Conservation (phyloP, 2,113 vertebrate species). For the Hypanus sabinus region DNA sequence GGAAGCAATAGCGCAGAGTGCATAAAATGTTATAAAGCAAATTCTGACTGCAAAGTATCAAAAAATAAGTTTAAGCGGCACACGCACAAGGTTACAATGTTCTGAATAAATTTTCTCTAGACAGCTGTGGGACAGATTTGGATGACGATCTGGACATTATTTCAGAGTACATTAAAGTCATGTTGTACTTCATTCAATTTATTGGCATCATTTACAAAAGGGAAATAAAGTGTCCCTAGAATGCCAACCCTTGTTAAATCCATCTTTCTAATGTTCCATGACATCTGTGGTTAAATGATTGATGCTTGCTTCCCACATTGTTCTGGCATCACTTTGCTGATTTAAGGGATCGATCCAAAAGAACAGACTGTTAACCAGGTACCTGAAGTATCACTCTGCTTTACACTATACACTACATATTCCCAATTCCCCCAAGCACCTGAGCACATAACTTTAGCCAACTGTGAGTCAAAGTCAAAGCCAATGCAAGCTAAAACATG, state of each 20-base stretch:
- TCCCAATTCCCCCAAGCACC: not conserved
- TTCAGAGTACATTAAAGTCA: not conserved
- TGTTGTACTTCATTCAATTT: not conserved
- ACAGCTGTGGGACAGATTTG: not conserved
- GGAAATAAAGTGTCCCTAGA: not conserved
- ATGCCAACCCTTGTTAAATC: not conserved
- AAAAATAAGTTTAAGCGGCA: not conserved
- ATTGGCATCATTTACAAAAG: not conserved
- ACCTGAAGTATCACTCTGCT: not conserved
- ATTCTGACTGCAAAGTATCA: not conserved
- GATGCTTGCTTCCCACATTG: not conserved
- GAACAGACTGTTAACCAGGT: not conserved
- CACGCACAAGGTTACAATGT: not conserved
- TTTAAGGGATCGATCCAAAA: not conserved
- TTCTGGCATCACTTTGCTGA: not conserved
- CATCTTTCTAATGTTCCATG: not conserved
- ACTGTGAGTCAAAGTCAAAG: not conserved
- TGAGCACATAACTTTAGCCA: not conserved
- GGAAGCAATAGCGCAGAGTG: no score
- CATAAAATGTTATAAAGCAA: not conserved
- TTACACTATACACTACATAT: not conserved
- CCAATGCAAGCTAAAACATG: not conserved
- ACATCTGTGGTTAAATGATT: not conserved
- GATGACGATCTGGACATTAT: not conserved
- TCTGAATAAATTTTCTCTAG: not conserved